phyloP scores from a whole-genome alignment of 2,113 vertebrate species.

The Catharus bicknelli region DNA sequence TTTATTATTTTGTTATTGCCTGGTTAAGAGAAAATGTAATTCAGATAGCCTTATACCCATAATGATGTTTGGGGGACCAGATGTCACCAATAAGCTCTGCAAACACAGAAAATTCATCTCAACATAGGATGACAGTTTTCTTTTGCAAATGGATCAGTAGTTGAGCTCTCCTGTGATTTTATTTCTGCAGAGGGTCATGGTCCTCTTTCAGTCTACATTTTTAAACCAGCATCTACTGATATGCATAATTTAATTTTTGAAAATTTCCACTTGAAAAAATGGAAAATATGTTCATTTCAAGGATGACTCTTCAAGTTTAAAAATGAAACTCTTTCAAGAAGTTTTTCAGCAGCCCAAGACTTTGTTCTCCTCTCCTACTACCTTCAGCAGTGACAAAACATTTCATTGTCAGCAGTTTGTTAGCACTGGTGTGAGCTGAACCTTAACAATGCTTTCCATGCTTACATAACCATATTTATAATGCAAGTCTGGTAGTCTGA shows the following conservation, averaged over 20 bases:
- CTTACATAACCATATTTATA: background rate
- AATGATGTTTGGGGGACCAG: background rate
- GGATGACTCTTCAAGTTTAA: background rate
- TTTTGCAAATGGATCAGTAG: background rate
- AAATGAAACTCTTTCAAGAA: background rate
- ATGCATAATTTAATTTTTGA: background rate
- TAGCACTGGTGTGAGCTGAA: background rate
- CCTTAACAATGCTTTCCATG: background rate
- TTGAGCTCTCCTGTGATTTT: background rate
- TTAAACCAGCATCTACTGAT: background rate
- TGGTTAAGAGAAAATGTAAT: background rate
- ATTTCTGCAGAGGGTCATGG: background rate
- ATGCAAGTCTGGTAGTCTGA: background rate
- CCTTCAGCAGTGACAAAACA: background rate
- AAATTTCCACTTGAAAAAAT: background rate
- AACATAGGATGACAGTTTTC: rapidly evolving
- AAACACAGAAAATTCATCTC: background rate
- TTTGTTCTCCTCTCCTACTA: background rate
- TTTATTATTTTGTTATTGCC: background rate
- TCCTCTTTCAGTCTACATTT: background rate
- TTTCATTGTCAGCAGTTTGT: background rate
- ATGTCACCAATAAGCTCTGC: background rate
- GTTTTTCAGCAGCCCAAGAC: background rate
- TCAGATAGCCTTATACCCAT: background rate
- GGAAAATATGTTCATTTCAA: background rate